A percentile compares a stretch with the other conserved stretches of the same genome.
Conservation (phyloP, 2,113 vertebrate species). For the Alethe castanea region DNA sequence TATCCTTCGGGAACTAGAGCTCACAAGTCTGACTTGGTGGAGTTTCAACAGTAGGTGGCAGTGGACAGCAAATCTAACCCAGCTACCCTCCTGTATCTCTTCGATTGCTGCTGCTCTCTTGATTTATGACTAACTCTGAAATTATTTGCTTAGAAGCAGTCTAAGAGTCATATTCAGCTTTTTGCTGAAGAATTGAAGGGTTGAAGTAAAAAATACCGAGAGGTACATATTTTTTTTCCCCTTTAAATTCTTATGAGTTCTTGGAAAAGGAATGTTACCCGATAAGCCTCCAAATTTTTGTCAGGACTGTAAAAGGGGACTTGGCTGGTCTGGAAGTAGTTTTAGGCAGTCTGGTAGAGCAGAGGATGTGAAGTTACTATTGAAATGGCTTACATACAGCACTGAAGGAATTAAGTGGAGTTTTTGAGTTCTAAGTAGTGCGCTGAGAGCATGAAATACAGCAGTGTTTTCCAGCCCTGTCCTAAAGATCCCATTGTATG, state of each 20-base stretch:
- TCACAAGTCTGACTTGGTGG: neutral
- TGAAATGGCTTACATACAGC: neutral
- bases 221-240: neutral
- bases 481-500: neutral
- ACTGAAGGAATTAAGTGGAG: neutral
- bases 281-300: neutral
- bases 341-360: neutral
- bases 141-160: neutral
- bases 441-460: neutral
- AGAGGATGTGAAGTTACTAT: neutral
- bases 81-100: neutral
- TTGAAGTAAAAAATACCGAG: neutral
- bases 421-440: neutral
- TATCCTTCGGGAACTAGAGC: neutral
- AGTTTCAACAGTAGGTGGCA: constrained; percentile 41
- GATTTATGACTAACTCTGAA: neutral
- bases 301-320: neutral
- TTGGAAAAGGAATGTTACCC: neutral
- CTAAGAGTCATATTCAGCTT: neutral
- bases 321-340: neutral
- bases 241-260: neutral
- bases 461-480: neutral
- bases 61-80: neutral
- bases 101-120: neutral
- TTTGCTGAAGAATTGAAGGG: neutral